Evolutionary conservation across 2,888 invertebrate species (phyloP).

Genomic region (Xanthia togata): DNA sequence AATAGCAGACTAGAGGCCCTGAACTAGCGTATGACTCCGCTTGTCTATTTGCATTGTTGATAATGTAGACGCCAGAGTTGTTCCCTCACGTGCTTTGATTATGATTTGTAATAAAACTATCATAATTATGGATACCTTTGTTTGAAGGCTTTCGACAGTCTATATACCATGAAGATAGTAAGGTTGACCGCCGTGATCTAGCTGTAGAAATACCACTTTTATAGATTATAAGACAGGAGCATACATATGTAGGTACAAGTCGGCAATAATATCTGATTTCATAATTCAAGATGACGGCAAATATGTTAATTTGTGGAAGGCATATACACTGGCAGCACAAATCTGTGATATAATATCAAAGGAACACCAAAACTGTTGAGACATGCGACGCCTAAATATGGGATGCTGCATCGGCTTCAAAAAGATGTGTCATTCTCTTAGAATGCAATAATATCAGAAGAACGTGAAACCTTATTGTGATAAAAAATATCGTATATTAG

Average conservation of each 20-base stretch:
- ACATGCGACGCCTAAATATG: too few relatives aligned
- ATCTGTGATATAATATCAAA: too few relatives aligned
- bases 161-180: too few relatives aligned
- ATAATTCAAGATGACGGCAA: too few relatives aligned
- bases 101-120: not conserved
- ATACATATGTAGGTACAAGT: not conserved
- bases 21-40: conserved; percentile 16
- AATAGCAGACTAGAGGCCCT: too few relatives aligned
- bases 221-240: too few relatives aligned
- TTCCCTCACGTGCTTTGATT: conserved; percentile 20
- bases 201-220: too few relatives aligned
- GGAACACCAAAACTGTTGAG: too few relatives aligned
- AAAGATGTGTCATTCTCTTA: not conserved
- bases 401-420: not conserved
- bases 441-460: not conserved
- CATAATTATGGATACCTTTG: not conserved
- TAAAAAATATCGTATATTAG: not conserved
- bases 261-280: not conserved
- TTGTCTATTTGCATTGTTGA: conserved; percentile 51
- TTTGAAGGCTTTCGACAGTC: too few relatives aligned
- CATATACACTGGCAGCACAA: too few relatives aligned
- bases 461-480: not conserved
- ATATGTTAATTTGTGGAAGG: too few relatives aligned
- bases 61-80: conserved; percentile 32
- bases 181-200: too few relatives aligned